Conservation (phyloP, 2,888 invertebrate genomes). For the Zelleria hepariella region DNA sequence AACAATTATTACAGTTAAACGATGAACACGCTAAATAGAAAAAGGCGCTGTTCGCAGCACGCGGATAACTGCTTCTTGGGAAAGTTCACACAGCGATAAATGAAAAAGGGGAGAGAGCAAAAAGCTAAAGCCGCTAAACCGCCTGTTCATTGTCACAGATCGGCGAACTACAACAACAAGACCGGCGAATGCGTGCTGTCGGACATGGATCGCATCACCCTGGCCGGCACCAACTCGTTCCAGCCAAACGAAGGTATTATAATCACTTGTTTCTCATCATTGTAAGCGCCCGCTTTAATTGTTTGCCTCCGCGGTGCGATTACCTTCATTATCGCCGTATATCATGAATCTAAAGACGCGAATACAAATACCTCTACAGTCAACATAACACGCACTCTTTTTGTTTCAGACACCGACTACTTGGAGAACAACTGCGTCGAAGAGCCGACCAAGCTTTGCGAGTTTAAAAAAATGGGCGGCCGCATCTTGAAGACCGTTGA, state of each 20-base stretch:
- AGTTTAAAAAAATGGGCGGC: conserved; percentile 91
- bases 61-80: conserved; percentile 35
- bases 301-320: not conserved
- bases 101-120: conserved; percentile 25
- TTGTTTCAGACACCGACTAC: conserved; percentile 76
- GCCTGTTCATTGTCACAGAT: conserved; percentile 75
- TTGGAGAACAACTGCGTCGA: conserved; percentile 95
- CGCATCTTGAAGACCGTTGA: conserved; percentile 94
- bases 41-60: conserved; percentile 25
- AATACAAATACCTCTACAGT: not conserved
- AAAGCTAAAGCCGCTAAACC: conserved; percentile 32
- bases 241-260: conserved; percentile 74
- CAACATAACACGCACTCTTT: not conserved
- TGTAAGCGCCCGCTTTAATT: conserved; percentile 2
- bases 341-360: not conserved
- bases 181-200: conserved; percentile 90
- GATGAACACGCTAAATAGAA: conserved; percentile 11
- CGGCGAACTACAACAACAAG: conserved; percentile 90
- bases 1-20: conserved; percentile 4
- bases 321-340: not conserved
- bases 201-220: conserved; percentile 92
- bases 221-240: conserved; percentile 86
- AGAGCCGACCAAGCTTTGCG: conserved; percentile 94
- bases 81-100: conserved; percentile 55
- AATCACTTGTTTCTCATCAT: conserved; percentile 5